A percentile compares a stretch with the other conserved stretches of the same genome.
Conservation (phyloP, 2,113 vertebrate genomes). For the Dermatemys mawii region DNA sequence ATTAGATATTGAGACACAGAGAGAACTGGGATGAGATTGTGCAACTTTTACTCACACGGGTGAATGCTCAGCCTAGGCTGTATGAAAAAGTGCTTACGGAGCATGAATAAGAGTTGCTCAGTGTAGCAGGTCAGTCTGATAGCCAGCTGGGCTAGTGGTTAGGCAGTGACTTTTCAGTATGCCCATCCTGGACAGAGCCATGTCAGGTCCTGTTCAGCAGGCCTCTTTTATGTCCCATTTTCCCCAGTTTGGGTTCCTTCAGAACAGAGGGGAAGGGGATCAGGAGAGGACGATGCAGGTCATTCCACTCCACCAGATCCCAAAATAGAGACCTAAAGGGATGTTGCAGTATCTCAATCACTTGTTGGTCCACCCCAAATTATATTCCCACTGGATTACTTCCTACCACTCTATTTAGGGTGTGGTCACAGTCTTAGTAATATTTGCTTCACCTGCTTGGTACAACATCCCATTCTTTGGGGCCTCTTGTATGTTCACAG, state of each 20-base stretch:
- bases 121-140: not conserved
- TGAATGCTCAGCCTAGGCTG: not conserved
- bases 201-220: no score
- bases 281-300: not conserved
- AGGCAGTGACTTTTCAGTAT: no score
- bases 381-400: not conserved
- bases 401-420: not conserved
- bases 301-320: not conserved
- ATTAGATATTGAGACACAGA: not conserved
- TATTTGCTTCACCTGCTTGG: not conserved
- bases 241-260: not conserved
- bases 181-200: no score
- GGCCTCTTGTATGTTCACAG: not conserved
- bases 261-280: not conserved
- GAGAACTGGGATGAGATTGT: not conserved
- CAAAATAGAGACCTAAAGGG: not conserved
- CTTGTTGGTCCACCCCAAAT: not conserved
- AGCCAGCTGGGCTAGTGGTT: no score
- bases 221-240: no score
- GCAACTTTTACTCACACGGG: not conserved
- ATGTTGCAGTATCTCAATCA: not conserved
- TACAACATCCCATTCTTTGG: not conserved
- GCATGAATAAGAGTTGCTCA: rapidly evolving
- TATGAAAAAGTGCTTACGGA: not conserved
- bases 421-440: not conserved